Conservation (phyloP, 2,797 vertebrate genomes). For the Argyrosomus regius region DNA sequence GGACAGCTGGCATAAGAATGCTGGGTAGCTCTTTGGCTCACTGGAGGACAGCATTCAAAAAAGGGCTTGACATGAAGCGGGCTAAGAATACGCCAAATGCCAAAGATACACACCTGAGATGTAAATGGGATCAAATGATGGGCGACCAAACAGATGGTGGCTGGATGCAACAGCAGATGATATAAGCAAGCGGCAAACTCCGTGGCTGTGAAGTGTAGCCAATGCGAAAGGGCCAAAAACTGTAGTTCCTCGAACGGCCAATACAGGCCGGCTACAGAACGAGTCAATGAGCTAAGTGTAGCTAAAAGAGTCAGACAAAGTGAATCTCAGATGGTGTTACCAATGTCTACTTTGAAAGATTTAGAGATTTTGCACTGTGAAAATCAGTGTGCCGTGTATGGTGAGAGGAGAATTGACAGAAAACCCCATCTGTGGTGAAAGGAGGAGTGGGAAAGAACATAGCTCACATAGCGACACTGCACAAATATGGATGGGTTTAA, state of each 20-base stretch:
- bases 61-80: background rate
- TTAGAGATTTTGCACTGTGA: too few relatives aligned
- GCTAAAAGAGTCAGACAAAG: background rate
- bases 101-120: conserved; percentile 12
- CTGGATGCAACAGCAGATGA: background rate
- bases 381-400: background rate
- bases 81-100: conserved; percentile 24
- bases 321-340: conserved; percentile 4
- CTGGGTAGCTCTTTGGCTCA: conserved; percentile 21
- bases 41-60: conserved; percentile 7
- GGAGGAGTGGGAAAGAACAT: conserved; percentile 5
- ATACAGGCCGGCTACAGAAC: too few relatives aligned
- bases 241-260: too few relatives aligned
- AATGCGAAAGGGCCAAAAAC: too few relatives aligned
- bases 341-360: background rate
- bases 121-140: background rate
- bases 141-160: background rate
- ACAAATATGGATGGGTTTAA: background rate
- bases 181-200: too few relatives aligned
- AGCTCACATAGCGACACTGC: background rate
- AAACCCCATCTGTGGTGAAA: background rate
- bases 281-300: background rate
- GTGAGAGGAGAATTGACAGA: background rate
- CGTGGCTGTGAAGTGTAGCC: too few relatives aligned
- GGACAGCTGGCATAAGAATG: conserved; percentile 65